Evolutionary conservation across 2,888 invertebrate species (phyloP).

Genomic region (Xanthorhoe spadicearia): DNA sequence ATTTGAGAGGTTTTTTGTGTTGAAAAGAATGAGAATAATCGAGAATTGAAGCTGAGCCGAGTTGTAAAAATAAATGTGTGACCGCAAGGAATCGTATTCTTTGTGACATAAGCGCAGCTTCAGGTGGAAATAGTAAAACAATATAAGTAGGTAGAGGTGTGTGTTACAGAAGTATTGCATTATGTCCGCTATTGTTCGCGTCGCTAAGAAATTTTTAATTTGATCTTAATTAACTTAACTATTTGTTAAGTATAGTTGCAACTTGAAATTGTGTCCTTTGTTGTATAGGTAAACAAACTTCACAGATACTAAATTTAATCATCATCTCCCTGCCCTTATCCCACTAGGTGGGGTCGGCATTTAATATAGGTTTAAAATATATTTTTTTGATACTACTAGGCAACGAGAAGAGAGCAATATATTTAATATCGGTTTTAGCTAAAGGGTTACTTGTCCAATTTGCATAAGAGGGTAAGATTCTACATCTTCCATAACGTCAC

Average conservation of each 20-base stretch:
- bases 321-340: too few species aligned
- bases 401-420: too few species aligned
- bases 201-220: neutral
- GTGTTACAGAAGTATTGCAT: conserved; percentile 10
- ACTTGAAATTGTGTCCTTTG: neutral
- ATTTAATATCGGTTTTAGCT: too few species aligned
- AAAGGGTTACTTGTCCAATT: too few species aligned
- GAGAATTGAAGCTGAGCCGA: conserved; percentile 10
- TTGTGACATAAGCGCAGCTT: conserved; percentile 12
- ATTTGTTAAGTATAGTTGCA: neutral
- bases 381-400: too few species aligned
- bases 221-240: neutral
- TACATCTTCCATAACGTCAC: too few species aligned
- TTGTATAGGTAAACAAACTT: too few species aligned
- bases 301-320: too few species aligned
- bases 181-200: neutral
- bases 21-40: neutral
- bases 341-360: too few species aligned
- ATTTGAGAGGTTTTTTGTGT: conserved; percentile 2
- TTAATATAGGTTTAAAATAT: too few species aligned
- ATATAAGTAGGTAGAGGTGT: conserved; percentile 1
- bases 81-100: conserved; percentile 25
- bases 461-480: too few species aligned
- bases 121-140: conserved; percentile 19
- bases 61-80: conserved; percentile 12